Evolutionary conservation across 2,888 invertebrate species (phyloP).

Genomic region (Eurytoma adleriae): DNA sequence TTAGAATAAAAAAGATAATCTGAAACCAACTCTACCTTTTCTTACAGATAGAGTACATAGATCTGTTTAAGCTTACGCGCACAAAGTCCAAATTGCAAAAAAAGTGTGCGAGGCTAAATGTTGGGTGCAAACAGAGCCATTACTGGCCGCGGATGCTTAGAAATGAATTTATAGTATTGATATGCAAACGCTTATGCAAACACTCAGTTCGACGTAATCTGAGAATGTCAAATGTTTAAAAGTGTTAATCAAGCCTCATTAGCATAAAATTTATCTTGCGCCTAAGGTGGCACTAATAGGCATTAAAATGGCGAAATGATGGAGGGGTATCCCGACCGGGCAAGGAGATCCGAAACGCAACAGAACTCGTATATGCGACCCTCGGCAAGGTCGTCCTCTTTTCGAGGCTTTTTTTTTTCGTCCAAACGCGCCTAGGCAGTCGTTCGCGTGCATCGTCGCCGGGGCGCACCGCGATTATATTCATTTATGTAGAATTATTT

Average conservation of each 20-base stretch:
- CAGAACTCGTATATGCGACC: conserved; percentile 12
- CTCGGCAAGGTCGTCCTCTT: conserved; percentile 51
- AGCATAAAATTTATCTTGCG: conserved; percentile 44
- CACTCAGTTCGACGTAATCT: conserved; percentile 42
- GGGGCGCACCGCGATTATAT: conserved; percentile 52
- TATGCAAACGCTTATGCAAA: conserved; percentile 51
- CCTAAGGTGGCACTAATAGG: conserved; percentile 42
- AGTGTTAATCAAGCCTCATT: conserved; percentile 50
- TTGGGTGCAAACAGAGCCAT: conserved; percentile 38
- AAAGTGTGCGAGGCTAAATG: conserved; percentile 10
- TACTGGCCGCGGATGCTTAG: conserved; percentile 29
- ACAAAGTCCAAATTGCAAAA: neutral
- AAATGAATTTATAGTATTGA: conserved; percentile 41
- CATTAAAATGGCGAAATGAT: conserved; percentile 47
- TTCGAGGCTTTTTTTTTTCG: conserved; percentile 7
- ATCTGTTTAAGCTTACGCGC: neutral
- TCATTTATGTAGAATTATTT: conserved; percentile 62
- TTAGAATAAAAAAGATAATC: neutral
- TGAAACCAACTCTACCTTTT: neutral
- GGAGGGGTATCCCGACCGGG: neutral
- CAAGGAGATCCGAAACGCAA: neutral
- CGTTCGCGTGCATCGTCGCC: conserved; percentile 11
- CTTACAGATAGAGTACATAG: neutral
- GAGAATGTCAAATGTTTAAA: conserved; percentile 47
- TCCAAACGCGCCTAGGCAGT: neutral